These are phyloP conservation scores for Oncorhynchus clarkii DNA, from an alignment of 2,113 vertebrate genomes.

Conservation along the genomic window DNA sequence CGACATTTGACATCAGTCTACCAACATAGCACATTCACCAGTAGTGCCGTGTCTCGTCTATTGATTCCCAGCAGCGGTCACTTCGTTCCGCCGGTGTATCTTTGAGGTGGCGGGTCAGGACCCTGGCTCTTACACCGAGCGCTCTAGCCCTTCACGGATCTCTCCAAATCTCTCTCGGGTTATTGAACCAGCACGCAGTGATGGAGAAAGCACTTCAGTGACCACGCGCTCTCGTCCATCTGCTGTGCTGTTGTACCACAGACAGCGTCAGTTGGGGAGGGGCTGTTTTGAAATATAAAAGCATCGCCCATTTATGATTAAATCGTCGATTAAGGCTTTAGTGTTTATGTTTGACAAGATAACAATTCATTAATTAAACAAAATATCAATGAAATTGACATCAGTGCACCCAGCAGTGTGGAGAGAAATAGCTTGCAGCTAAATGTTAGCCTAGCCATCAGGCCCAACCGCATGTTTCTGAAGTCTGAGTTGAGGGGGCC, in stretches of 20 bases:
- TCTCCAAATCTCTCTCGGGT: constrained; percentile 64
- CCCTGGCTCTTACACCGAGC: constrained; percentile 49
- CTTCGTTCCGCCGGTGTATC: constrained; percentile 51
- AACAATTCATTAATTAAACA: neutral
- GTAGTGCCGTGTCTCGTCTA: constrained; percentile 7
- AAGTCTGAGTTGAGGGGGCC: neutral
- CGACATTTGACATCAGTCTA: constrained; percentile 9
- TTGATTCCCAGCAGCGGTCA: constrained; percentile 23
- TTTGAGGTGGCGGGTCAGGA: constrained; percentile 68
- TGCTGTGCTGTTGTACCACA: constrained; percentile 28
- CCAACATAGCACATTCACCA: constrained; percentile 5
- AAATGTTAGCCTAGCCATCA: neutral
- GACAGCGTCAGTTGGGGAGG: neutral
- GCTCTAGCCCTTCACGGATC: constrained; percentile 62
- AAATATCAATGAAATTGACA: neutral
- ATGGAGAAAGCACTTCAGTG: constrained; percentile 63
- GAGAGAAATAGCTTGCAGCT: neutral
- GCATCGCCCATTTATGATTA: neutral
- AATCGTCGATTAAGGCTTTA: neutral
- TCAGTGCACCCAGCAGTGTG: neutral
- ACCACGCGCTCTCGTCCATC: constrained; percentile 57
- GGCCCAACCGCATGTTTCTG: neutral
- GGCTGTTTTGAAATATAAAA: constrained; percentile 3
- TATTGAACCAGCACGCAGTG: constrained; percentile 66
- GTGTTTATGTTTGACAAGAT: neutral